These are phyloP conservation scores for Probaryconus sp. DNA, from an alignment of 1,140 invertebrate species.

Conservation along the genomic window DNA sequence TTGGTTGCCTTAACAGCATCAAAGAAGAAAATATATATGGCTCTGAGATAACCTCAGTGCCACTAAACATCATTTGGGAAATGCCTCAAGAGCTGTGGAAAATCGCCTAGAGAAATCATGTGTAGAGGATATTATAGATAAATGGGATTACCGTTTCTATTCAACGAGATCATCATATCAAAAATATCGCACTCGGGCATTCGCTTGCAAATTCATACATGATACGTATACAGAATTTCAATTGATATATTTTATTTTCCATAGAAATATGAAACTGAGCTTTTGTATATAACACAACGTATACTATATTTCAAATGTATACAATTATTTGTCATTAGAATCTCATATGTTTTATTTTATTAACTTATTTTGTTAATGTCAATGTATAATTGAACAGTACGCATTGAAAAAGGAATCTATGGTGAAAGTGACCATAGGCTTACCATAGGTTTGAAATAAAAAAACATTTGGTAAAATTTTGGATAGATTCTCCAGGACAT, in stretches of 20 bases:
- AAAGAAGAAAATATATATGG: background rate
- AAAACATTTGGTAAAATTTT: background rate
- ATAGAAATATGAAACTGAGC: background rate
- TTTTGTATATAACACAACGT: background rate
- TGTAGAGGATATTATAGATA: background rate
- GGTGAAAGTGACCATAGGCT: too few relatives aligned
- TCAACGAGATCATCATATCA: background rate
- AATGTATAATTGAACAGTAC: too few relatives aligned
- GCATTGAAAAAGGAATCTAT: too few relatives aligned
- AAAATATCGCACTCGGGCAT: background rate
- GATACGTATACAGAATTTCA: background rate
- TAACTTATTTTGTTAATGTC: too few relatives aligned
- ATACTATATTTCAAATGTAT: background rate
- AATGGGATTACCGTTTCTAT: conserved; percentile 3
- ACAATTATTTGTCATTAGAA: background rate
- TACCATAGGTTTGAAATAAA: conserved; percentile 10
- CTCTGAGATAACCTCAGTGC: background rate
- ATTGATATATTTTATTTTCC: background rate
- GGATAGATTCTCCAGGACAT: background rate
- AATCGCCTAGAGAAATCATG: conserved; percentile 1
- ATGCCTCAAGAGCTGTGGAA: conserved; percentile 2
- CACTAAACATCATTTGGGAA: conserved; percentile 1
- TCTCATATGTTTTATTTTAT: background rate
- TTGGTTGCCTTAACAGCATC: background rate
- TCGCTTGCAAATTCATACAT: conserved; percentile 2